Evolutionary conservation across 2,888 invertebrate genomes (phyloP), one percentile per base, ranked within the genome.

Genomic region (Acrobasis suavella): DNA sequence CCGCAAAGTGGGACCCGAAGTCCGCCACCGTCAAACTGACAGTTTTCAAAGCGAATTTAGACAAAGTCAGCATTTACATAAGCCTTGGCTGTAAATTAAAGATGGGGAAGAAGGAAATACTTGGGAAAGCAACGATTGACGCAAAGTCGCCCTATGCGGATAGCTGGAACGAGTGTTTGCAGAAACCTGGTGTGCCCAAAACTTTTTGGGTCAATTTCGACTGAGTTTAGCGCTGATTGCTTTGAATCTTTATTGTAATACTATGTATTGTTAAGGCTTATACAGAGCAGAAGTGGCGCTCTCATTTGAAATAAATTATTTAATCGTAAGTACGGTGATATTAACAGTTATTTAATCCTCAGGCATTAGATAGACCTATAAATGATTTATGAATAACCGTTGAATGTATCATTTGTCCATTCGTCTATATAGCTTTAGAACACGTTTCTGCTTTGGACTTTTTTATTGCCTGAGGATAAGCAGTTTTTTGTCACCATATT

Each of bases 1-100:
- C 96, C n/a, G 94, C 95, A 73, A 95, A 96, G 84, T 95, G 96
- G 91, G 95, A 95, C 72, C 93, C 94, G 0, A 94, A 94, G 71
- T 92, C 94, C 9, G 93, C 95, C 0, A 94, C 93, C 22, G 93
- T 95, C 22, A 92, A 94, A 70, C 93, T 95, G 56, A 93, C 93
- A 68, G 93, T 95, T 7, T 94, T 93, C 80, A 94, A 94, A 73
- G 94, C 93, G 17, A 94, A 93, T 66, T 81, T 95, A 64, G 93
- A 92, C 69, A 93, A 94, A 80, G 93, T 95, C 67, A 94, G 94
- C 77, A 94, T 95, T 71, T 93, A 95, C 68, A 92, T 95, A 58
- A 94, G 94, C 69, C 91, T 95, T 42, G 94, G 95, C 15, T 94
- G 94, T 67, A 95, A 94, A 74, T 95, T 94, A 65, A 93, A 95